Evolutionary conservation across 2,797 vertebrate species (phyloP), one percentile per base, ranked within the genome.

Genomic region (Eutrigla gurnardus): DNA sequence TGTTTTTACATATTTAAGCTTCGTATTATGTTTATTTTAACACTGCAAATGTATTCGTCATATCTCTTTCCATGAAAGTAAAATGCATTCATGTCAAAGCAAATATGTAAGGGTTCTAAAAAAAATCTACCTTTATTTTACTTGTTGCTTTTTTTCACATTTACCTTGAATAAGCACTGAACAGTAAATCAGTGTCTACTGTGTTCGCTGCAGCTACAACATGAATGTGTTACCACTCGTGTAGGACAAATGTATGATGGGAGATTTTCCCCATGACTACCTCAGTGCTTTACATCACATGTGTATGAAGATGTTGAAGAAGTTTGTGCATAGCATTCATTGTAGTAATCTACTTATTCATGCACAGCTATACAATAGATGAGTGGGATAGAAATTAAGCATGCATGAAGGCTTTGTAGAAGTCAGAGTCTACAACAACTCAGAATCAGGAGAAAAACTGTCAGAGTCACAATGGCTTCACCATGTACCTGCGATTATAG

Each of bases 291-390:
- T 62, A 72, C 35, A 36, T 40, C 15, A 54, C 50, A 40, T 6
- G 6, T 65, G 15, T 53, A 65, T 68, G 42, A 17, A 75, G 70
- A 64, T 62, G 46, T 65, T n/a, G n/a, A n/a, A n/a, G n/a, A 17
- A 45, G 33, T 61, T 39, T 12, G 5, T n/a, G 45, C 43, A 46
- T 60, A 39, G n/a, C 49, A 42, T 57, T 71, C 37, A 53, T 49
- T 69, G 12, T 66, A 60, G 12, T 66, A 52, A 73, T 58, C 59
- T 42, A 46, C 69, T 53, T 75, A 62, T 46, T 68, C 53, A 18
- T 32, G 35, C 65, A 62, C n/a, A 33, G 33, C 36, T 40, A 25
- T 25, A 85, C 58, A 78, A 79, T 62, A 49, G 57, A 10, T 18
- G 62, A 63, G 35, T 37, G 45, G 69, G 74, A 65, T 36, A 52